Evolutionary conservation across 2,888 invertebrate species (phyloP).

Genomic region (Idaea straminata): DNA sequence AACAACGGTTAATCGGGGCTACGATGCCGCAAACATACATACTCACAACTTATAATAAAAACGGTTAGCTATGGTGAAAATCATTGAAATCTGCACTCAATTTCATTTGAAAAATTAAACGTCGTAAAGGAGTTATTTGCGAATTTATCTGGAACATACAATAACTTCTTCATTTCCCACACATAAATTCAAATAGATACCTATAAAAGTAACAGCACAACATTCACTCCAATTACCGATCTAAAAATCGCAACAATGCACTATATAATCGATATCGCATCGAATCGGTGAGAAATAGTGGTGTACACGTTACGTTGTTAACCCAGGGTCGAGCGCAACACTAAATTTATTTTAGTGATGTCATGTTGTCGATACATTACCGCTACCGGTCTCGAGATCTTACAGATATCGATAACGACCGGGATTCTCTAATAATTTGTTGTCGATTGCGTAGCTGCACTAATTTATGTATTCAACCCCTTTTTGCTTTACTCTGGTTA

Average conservation of each 20-base stretch:
- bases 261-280: slow-evolving; percentile 49
- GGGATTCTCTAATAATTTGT: slow-evolving; percentile 56
- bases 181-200: neutral
- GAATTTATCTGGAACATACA: no score
- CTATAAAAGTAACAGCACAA: neutral
- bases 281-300: slow-evolving; percentile 63
- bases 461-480: slow-evolving; percentile 37
- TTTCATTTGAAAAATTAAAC: neutral
- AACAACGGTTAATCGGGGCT: no score
- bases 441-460: slow-evolving; percentile 38
- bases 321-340: slow-evolving; percentile 56
- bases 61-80: no score
- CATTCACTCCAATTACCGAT: slow-evolving; percentile 5
- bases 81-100: no score
- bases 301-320: slow-evolving; percentile 59
- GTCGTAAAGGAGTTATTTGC: no score
- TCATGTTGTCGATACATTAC: slow-evolving; percentile 62
- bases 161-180: neutral
- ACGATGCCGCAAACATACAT: no score
- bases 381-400: slow-evolving; percentile 64
- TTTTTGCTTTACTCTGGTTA: slow-evolving; percentile 20
- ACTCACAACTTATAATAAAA: no score
- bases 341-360: slow-evolving; percentile 71
- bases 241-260: slow-evolving; percentile 21
- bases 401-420: slow-evolving; percentile 41